Base-by-base conservation (phyloP, 2,113 vertebrate species). In the Leptobrachium leishanense region DNA sequence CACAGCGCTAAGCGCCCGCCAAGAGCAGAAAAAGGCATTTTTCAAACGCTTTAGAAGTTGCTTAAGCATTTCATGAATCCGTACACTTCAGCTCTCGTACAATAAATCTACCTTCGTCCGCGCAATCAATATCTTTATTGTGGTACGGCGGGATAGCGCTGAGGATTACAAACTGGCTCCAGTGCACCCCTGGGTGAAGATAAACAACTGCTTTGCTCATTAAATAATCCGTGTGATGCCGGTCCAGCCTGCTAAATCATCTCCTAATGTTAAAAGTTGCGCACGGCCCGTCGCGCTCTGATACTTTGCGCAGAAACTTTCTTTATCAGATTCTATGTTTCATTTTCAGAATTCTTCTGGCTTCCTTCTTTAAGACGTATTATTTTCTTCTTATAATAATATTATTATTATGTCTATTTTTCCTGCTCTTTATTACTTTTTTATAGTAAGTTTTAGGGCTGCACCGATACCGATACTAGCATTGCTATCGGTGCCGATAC, bases 121-220 rank as follows among this genome's bases (percentile, higher is more conserved):
- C 46, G 72, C 78, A 81, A 81, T 81, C 78, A 68, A 81, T 81
- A 81, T 62, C 64, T 81, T 81, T 81, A 74, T 81, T 81, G 72
- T 74, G 20, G 64, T 81, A 20, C 74, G 73, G 63, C 40, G 64
- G 63, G 68, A 74, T 81, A 62, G 71, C 31, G 62, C 71, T 81
- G 64, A 62, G 67, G 65, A 68, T 74, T 74, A 74, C 78, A 81
- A 81, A 81, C 71, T 81, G 72, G 62, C 72, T 74, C 46, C 71
- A 81, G 68, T 68, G 53, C 68, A 62, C 78, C 78, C 65, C 71
- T 55, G 65, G 72, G 78, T 74, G 64, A 81, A 74, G 70, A 81
- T 81, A 81, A 81, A 81, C 59, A 57, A 81, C 72, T 46, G 71
- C 78, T 81, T 62, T 74, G 64, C 65, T 81, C 64, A 81, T 81